Percentiles rank a stretch among this genome's conserved stretches.
Conservation (phyloP, 1,140 invertebrate species). For the Archivesica marissinica region DNA sequence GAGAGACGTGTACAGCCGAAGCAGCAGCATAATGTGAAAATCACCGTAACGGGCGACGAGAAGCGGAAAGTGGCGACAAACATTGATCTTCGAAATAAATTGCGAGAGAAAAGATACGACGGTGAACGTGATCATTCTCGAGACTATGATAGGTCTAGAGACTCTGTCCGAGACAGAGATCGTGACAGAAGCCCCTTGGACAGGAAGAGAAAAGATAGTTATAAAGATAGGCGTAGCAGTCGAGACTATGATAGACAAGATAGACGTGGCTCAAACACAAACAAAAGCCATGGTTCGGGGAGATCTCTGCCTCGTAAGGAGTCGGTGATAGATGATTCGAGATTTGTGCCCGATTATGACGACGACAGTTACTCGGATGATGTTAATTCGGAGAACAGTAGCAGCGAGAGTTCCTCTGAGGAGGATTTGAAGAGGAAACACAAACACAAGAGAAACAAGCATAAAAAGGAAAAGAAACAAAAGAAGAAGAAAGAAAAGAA, state of each 20-base stretch:
- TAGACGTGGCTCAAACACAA: neutral
- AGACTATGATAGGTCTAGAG: constrained; percentile 26
- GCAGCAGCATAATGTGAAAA: constrained; percentile 32
- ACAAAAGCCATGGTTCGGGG: neutral
- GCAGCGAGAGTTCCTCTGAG: constrained; percentile 47
- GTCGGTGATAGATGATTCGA: constrained; percentile 38
- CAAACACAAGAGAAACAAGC: constrained; percentile 52
- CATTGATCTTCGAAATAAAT: constrained; percentile 41
- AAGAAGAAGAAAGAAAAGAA: constrained; percentile 58
- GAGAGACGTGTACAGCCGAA: constrained; percentile 2
- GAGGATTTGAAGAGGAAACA: constrained; percentile 37
- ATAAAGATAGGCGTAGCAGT: constrained; percentile 36
- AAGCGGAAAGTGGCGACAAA: constrained; percentile 43
- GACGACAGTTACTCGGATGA: constrained; percentile 51
- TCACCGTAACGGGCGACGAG: constrained; percentile 45
- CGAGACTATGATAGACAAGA: constrained; percentile 34
- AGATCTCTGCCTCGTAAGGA: constrained; percentile 24
- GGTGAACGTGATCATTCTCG: constrained; percentile 10
- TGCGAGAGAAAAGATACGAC: constrained; percentile 14
- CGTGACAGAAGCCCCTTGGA: constrained; percentile 10
- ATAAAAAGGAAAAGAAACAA: constrained; percentile 51
- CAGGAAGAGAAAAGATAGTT: constrained; percentile 16
- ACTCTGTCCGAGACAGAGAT: constrained; percentile 13
- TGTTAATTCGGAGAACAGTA: constrained; percentile 34
- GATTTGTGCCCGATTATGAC: constrained; percentile 48